phyloP scores from a whole-genome alignment of 2,797 vertebrate species.

The Fringilla coelebs region DNA sequence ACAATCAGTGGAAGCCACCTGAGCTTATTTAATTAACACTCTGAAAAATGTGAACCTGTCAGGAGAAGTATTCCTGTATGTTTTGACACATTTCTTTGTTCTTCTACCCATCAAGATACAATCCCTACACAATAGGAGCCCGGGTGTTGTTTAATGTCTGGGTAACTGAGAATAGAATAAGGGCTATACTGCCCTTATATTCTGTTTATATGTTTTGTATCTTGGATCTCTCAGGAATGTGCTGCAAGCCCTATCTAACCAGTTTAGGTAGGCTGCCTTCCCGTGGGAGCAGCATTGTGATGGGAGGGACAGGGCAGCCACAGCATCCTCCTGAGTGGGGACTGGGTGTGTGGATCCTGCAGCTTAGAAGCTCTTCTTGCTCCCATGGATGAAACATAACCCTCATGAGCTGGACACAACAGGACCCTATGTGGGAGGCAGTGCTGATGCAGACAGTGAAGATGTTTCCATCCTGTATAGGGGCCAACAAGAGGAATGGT shows the following conservation, averaged over 20 bases:
- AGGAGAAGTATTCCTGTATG: neutral
- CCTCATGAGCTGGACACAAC: rapidly evolving
- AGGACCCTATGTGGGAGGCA: neutral
- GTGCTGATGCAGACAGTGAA: neutral
- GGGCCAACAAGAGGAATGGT: neutral
- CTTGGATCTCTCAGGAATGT: neutral
- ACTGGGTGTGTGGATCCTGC: neutral
- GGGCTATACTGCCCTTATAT: neutral
- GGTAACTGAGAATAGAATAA: neutral
- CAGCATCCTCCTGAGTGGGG: rapidly evolving
- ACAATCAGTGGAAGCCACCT: neutral
- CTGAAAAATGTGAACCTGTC: neutral
- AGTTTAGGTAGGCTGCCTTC: neutral
- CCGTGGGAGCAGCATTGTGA: rapidly evolving
- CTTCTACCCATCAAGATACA: slow-evolving; percentile 17
- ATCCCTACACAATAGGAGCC: neutral
- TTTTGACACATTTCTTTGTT: slow-evolving; percentile 46
- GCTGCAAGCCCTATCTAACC: neutral
- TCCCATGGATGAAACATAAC: neutral
- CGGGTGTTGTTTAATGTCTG: neutral
- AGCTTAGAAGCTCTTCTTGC: neutral
- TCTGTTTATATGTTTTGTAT: neutral
- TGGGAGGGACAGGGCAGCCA: neutral
- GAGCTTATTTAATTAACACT: neutral
- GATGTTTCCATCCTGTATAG: rapidly evolving